Evolutionary conservation across 1,140 invertebrate genomes (phyloP).

Genomic region (Heliconius eleuchia): DNA sequence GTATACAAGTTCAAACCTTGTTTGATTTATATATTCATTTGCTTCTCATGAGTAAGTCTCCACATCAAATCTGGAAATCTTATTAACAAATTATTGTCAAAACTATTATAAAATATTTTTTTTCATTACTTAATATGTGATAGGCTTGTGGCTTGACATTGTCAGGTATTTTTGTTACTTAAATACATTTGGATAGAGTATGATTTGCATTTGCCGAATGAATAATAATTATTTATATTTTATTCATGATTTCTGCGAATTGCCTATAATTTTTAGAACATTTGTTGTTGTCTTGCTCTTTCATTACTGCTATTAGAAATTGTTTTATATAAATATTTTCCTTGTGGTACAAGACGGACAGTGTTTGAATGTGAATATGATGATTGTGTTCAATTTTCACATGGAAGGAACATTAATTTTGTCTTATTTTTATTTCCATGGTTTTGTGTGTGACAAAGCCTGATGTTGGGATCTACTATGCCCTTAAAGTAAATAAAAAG

Average conservation of each 20-base stretch:
- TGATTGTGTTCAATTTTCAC: no score
- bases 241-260: neutral
- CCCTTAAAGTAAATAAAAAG: no score
- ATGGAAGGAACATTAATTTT: no score
- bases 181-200: neutral
- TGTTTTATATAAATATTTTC: neutral
- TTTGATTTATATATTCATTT: no score
- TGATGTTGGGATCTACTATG: no score
- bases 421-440: no score
- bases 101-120: neutral
- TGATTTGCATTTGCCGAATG: neutral
- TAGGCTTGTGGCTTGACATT: neutral
- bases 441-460: no score
- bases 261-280: neutral
- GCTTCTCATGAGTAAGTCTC: no score
- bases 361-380: no score
- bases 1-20: no score
- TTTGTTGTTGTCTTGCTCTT: neutral
- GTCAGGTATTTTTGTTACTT: neutral
- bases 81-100: neutral
- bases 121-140: neutral
- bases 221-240: neutral
- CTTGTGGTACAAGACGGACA: no score
- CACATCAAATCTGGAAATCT: no score
- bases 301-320: neutral